Evolutionary conservation across 2,113 vertebrate species (phyloP).

Genomic region (Elaphurus davidianus): DNA sequence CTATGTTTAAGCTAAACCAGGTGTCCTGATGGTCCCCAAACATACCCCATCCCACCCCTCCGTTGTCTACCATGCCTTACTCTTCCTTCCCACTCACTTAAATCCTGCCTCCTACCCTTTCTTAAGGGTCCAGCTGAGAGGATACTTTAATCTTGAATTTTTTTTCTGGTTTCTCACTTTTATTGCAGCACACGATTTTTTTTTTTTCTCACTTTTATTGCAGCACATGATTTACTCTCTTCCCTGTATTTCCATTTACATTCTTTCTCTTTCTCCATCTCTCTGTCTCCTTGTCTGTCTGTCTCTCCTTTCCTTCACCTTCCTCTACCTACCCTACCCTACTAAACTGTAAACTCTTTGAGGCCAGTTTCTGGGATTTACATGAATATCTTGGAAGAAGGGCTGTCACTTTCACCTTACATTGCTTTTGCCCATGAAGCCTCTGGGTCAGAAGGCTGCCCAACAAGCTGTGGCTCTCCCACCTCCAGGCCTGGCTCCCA

Average conservation of each 20-base stretch:
- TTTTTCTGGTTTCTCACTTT: not conserved
- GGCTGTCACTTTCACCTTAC: fast-evolving
- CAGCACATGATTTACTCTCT: too few species aligned
- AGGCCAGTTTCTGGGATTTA: not conserved
- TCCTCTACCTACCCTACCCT: fast-evolving
- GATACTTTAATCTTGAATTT: not conserved
- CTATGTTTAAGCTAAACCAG: not conserved
- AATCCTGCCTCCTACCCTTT: not conserved
- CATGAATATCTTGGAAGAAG: too few species aligned
- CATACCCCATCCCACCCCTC: not conserved
- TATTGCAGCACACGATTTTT: not conserved
- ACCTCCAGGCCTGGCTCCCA: not conserved
- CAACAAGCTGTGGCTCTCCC: fast-evolving
- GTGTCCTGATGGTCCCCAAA: not conserved
- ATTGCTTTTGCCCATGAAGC: not conserved
- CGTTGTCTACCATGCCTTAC: too few species aligned
- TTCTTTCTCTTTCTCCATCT: not conserved
- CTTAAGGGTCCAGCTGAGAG: not conserved
- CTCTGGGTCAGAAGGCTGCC: too few species aligned
- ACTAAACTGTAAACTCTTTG: not conserved
- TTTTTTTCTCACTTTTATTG: not conserved
- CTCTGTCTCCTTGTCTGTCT: not conserved
- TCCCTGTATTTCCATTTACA: not conserved
- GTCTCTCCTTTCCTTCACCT: not conserved
- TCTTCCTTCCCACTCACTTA: not conserved